These are phyloP conservation scores for Clostera curtula DNA, from an alignment of 2,888 invertebrate genomes.

Conservation along the genomic window DNA sequence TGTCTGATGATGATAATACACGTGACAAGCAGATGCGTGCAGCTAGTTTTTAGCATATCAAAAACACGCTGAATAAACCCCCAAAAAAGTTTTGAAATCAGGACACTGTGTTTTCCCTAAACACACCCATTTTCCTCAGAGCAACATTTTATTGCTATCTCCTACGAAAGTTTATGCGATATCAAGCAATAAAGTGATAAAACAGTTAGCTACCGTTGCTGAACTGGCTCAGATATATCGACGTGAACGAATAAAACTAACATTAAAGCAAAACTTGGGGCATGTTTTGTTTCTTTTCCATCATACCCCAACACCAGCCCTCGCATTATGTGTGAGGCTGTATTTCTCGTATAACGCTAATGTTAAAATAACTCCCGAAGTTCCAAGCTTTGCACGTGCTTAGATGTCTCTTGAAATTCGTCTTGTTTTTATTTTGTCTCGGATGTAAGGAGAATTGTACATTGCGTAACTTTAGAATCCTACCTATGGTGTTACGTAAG, in stretches of 20 bases:
- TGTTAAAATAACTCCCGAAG: slow-evolving; percentile 20
- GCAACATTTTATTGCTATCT: slow-evolving; percentile 57
- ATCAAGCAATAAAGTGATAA: slow-evolving; percentile 73
- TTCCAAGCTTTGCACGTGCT: slow-evolving; percentile 7
- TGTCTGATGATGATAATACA: no score
- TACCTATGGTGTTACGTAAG: no score
- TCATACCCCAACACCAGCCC: slow-evolving; percentile 35
- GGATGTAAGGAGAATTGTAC: neutral
- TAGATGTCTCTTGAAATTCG: slow-evolving; percentile 1
- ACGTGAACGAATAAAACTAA: slow-evolving; percentile 64
- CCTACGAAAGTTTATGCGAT: slow-evolving; percentile 61
- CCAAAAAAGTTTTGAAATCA: no score
- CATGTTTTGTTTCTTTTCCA: slow-evolving; percentile 59
- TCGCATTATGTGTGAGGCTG: slow-evolving; percentile 29
- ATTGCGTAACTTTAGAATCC: no score
- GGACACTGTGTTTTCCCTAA: no score
- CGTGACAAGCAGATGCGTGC: no score
- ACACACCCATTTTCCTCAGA: slow-evolving; percentile 39
- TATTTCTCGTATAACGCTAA: slow-evolving; percentile 27
- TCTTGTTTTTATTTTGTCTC: neutral
- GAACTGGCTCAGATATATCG: slow-evolving; percentile 61
- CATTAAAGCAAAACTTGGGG: slow-evolving; percentile 62
- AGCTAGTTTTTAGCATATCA: no score
- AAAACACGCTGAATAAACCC: no score
- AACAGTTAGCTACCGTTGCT: slow-evolving; percentile 65